Conservation (phyloP, 2,888 invertebrate genomes). For the Lepeophtheirus nordmannii region DNA sequence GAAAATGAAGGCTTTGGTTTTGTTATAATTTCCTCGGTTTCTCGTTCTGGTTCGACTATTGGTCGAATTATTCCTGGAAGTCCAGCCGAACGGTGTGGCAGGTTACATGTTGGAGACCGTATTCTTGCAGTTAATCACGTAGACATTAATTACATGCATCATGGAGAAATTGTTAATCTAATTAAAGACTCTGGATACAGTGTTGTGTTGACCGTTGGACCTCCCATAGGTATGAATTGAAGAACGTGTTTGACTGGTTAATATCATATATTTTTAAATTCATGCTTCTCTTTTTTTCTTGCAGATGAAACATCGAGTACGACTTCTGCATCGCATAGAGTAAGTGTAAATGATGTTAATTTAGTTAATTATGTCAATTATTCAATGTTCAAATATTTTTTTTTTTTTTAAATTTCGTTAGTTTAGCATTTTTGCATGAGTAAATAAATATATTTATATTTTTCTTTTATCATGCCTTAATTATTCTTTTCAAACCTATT, state of each 20-base stretch:
- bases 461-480: not conserved
- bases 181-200: slow-evolving; percentile 89
- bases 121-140: slow-evolving; percentile 87
- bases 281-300: slow-evolving; percentile 28
- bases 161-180: slow-evolving; percentile 89
- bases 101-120: slow-evolving; percentile 79
- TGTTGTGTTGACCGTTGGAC: slow-evolving; percentile 65
- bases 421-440: slow-evolving; percentile 19
- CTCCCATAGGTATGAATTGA: slow-evolving; percentile 36
- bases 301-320: slow-evolving; percentile 46
- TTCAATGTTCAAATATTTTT: too few relatives aligned
- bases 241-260: not conserved
- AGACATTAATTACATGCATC: slow-evolving; percentile 75
- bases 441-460: not conserved
- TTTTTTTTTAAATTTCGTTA: not conserved
- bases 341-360: slow-evolving; percentile 32
- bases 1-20: slow-evolving; percentile 97
- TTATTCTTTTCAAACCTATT: not conserved
- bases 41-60: slow-evolving; percentile 71
- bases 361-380: not conserved
- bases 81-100: slow-evolving; percentile 83
- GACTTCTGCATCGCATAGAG: slow-evolving; percentile 43
- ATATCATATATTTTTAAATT: not conserved
- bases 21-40: slow-evolving; percentile 89
- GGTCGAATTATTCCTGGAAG: slow-evolving; percentile 44